Percentiles rank a stretch among this genome's conserved stretches.
Evolutionary conservation across 2,113 vertebrate genomes (phyloP).

Genomic region (Pygoscelis adeliae): DNA sequence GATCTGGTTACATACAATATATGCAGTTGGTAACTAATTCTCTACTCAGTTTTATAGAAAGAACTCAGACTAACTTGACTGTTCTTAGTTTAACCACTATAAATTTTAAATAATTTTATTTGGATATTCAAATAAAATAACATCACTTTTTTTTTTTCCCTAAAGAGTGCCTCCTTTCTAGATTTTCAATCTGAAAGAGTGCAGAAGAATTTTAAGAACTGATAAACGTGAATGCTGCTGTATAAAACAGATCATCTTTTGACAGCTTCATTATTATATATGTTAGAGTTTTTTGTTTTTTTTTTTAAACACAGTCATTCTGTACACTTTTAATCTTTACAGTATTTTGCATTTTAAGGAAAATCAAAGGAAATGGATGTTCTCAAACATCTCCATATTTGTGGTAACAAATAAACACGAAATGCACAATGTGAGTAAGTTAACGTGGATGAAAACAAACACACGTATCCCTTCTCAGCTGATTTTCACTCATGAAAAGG

Average conservation of each 20-base stretch:
- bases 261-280: not conserved
- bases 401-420: not conserved
- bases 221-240: not conserved
- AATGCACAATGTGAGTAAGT: not conserved
- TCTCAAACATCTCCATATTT: slow-evolving; percentile 35
- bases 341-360: not conserved
- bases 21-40: not conserved
- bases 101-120: not conserved
- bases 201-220: not conserved
- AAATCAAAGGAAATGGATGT: not conserved
- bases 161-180: not conserved
- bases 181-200: not conserved
- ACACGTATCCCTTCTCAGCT: not conserved
- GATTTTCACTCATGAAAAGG: slow-evolving; percentile 5
- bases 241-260: not conserved
- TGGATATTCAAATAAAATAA: not conserved
- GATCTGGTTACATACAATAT: not conserved
- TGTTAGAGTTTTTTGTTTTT: not conserved
- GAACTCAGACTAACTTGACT: not conserved
- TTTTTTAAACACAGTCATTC: not conserved
- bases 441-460: slow-evolving; percentile 19
- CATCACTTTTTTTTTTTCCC: fast-evolving
- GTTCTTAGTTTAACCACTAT: not conserved
- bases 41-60: not conserved
- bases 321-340: not conserved